Conservation (phyloP, 2,888 invertebrate species). For the Capitulum mitella region DNA sequence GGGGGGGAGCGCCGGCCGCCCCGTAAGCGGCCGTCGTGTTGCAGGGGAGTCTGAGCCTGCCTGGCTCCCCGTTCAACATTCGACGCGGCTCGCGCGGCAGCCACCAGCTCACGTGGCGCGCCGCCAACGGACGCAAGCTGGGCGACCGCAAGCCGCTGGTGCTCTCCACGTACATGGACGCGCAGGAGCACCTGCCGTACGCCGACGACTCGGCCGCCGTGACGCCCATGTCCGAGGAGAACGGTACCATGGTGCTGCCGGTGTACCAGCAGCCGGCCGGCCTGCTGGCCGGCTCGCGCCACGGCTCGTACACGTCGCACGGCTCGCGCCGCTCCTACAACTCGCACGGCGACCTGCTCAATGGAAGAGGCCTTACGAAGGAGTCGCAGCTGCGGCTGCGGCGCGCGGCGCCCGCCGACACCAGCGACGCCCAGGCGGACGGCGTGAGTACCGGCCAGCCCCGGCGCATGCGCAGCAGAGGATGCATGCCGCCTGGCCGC, state of each 20-base stretch:
- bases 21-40: constrained; percentile 30
- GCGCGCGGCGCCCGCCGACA: constrained; percentile 11
- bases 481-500: neutral
- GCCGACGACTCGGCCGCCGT: constrained; percentile 96
- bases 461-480: constrained; percentile 1
- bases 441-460: constrained; percentile 21
- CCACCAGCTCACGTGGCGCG: constrained; percentile 76
- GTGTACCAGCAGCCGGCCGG: constrained; percentile 48
- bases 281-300: constrained; percentile 62
- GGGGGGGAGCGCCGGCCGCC: neutral
- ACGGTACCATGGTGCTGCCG: constrained; percentile 75
- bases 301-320: constrained; percentile 92
- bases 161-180: constrained; percentile 79
- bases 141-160: constrained; percentile 89
- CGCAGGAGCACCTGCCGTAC: constrained; percentile 80
- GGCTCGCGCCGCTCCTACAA: constrained; percentile 88
- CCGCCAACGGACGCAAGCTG: constrained; percentile 51
- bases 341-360: constrained; percentile 81
- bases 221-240: constrained; percentile 93
- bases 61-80: constrained; percentile 91
- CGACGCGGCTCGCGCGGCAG: constrained; percentile 79
- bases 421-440: neutral
- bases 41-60: constrained; percentile 92
- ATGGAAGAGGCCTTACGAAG: constrained; percentile 66
- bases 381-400: constrained; percentile 65